A percentile compares a stretch with the other conserved stretches of the same genome.
Evolutionary conservation across 2,888 invertebrate genomes (phyloP).

Genomic region (Venusia cambrica): DNA sequence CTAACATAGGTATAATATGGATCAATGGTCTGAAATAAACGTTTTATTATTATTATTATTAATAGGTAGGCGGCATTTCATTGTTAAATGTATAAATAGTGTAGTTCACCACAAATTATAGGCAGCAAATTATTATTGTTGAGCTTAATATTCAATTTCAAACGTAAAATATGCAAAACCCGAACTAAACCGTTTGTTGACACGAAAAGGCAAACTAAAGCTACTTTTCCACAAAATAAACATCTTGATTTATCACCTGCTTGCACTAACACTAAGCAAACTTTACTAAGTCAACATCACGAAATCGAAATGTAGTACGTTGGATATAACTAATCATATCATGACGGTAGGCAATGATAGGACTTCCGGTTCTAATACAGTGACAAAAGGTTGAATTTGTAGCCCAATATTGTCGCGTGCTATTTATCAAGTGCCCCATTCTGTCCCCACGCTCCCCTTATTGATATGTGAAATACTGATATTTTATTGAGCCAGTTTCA

Average conservation of each 20-base stretch:
- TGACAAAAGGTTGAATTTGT: conserved; percentile 57
- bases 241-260: conserved; percentile 29
- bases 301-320: conserved; percentile 19
- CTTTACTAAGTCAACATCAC: conserved; percentile 24
- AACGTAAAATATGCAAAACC: background rate
- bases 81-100: no score
- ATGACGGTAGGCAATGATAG: conserved; percentile 38
- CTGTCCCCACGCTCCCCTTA: conserved; percentile 39
- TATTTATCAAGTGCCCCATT: conserved; percentile 55
- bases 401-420: conserved; percentile 56
- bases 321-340: conserved; percentile 14
- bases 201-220: conserved; percentile 14
- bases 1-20: no score
- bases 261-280: conserved; percentile 25
- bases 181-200: conserved; percentile 12
- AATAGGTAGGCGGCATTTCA: no score
- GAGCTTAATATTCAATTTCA: background rate
- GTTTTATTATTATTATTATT: no score
- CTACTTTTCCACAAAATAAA: conserved; percentile 25
- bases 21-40: no score
- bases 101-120: no score
- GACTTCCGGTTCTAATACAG: conserved; percentile 46
- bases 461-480: conserved; percentile 35
- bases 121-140: no score
- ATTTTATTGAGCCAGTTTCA: conserved; percentile 29